Percentiles rank a stretch among this genome's conserved stretches.
Conservation (phyloP, 2,113 vertebrate genomes). For the Colossoma macropomum region DNA sequence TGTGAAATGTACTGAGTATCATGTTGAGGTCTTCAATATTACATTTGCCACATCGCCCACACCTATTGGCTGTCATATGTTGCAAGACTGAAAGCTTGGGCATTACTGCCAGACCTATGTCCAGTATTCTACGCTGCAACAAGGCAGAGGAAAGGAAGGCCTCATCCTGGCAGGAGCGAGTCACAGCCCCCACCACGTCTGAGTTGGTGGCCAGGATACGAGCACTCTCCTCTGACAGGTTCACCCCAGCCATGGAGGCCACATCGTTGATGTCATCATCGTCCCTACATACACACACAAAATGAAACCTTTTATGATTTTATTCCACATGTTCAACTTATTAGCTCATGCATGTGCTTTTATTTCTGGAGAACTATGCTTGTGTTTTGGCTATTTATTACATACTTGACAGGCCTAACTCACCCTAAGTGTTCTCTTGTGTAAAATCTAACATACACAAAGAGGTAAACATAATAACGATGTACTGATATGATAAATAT, state of each 20-base stretch:
- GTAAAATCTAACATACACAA: not conserved
- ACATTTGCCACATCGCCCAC: not conserved
- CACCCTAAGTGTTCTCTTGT: too few relatives aligned
- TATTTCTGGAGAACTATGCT: too few relatives aligned
- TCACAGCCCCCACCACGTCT: slow-evolving; percentile 90
- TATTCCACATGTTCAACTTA: not conserved
- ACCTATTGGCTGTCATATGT: not conserved
- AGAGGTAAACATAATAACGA: too few relatives aligned
- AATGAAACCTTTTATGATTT: not conserved
- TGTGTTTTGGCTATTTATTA: not conserved
- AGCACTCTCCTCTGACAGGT: slow-evolving; percentile 93
- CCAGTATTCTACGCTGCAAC: slow-evolving; percentile 90
- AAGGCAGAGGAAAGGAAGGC: slow-evolving; percentile 86
- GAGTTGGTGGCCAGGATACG: slow-evolving; percentile 96
- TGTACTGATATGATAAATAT: too few relatives aligned
- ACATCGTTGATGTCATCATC: slow-evolving; percentile 98
- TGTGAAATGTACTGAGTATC: too few relatives aligned
- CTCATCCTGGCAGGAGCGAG: slow-evolving; percentile 94
- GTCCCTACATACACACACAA: slow-evolving; percentile 77
- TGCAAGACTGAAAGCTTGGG: not conserved
- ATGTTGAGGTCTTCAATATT: not conserved
- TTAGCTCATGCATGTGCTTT: too few relatives aligned
- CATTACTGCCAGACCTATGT: slow-evolving; percentile 82
- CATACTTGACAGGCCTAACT: not conserved
- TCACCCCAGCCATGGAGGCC: slow-evolving; percentile 97